Evolutionary conservation across 2,888 invertebrate species (phyloP).

Genomic region (Sclerodermus sp.): DNA sequence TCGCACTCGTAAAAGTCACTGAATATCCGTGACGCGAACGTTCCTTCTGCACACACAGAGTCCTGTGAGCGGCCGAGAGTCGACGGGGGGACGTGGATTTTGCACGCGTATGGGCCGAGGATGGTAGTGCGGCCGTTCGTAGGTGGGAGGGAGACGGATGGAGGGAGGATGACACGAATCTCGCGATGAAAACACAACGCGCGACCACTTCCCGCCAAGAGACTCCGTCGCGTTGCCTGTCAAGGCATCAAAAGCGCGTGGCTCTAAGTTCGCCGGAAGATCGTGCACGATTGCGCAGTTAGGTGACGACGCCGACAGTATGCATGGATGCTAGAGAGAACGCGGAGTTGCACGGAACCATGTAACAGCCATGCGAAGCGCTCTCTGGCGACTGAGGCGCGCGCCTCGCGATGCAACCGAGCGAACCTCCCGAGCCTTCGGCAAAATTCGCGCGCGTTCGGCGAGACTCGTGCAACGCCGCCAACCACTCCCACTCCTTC

Average conservation of each 20-base stretch:
- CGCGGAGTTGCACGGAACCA: conserved; percentile 34
- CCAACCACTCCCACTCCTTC: conserved; percentile 13
- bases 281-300: conserved; percentile 44
- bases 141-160: too few species aligned
- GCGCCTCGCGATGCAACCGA: conserved; percentile 30
- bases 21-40: too few species aligned
- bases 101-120: too few species aligned
- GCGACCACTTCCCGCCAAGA: conserved; percentile 34
- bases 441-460: conserved; percentile 20
- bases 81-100: too few species aligned
- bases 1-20: too few species aligned
- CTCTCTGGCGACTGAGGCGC: conserved; percentile 49
- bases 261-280: conserved; percentile 29
- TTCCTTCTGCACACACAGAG: too few species aligned
- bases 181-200: too few species aligned
- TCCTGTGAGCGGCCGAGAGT: too few species aligned
- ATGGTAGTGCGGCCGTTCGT: too few species aligned
- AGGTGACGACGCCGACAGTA: conserved; percentile 22
- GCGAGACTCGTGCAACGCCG: conserved; percentile 10
- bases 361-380: conserved; percentile 41
- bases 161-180: too few species aligned
- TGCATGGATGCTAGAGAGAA: conserved; percentile 11
- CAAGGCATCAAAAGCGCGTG: conserved; percentile 36
- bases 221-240: too few species aligned
- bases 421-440: conserved; percentile 28